Evolutionary conservation across 2,113 vertebrate genomes (phyloP), one percentile per base, ranked within the genome.

Genomic region (Tympanuchus pallidicinctus): DNA sequence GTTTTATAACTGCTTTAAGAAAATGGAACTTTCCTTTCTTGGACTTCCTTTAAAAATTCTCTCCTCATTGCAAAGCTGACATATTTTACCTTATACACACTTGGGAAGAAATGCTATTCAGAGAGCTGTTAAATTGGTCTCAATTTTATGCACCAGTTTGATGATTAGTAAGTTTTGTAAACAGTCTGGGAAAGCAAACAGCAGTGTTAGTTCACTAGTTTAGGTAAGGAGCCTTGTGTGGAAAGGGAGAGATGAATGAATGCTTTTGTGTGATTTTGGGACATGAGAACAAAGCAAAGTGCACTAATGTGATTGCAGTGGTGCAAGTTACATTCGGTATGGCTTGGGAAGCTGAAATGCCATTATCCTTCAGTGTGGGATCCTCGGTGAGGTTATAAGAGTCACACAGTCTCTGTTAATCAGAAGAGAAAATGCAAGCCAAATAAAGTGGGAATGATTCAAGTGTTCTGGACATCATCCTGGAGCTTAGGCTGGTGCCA

Each of bases 11-110:
- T 45, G 15, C 15, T 88, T 84, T 48, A 70, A 83, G 64, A 75
- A 88, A 90, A 82, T 38, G 24, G 40, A 78, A 70, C 28, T 82
- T 94, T 71, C 32, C 28, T 74, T 3, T 54, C 32, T 59, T 73
- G 57, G 70, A 61, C 88, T 74, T 85, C 57, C 45, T 90, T 85
- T 81, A 82, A 61, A 61, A 71, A 70, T 75, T 84, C 20, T 60
- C 54, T 90, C 42, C 40, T 83, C 32, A 1, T 36, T 88, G 70
- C 61, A 27, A 3, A 61, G 48, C 34, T 45, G 64, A 52, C 6
- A 3, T 60, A 45, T 0, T 8, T 42, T 34, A 59, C 30, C 34
- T 75, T 50, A 45, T 9, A 8, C 30, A 19, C 8, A 8, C 24
- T 61, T 74, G 4, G 38, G 40, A 28, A 1, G 5, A 54, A 36